Conservation (phyloP, 2,888 invertebrate species). For the Clostera curtula region DNA sequence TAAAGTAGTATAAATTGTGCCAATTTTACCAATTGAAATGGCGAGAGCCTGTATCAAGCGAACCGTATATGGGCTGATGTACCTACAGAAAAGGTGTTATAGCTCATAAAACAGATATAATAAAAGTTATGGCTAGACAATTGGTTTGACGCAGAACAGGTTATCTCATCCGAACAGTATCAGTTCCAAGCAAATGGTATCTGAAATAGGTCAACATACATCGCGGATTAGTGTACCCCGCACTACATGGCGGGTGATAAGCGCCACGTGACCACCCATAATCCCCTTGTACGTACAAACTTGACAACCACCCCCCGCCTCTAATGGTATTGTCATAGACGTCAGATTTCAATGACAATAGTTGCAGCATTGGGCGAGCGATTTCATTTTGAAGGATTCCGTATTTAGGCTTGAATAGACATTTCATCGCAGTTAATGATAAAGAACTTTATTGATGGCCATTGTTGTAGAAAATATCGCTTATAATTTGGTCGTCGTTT, state of each 20-base stretch:
- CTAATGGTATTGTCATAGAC: constrained; percentile 4
- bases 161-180: constrained; percentile 20
- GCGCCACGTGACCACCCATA: constrained; percentile 12
- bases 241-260: constrained; percentile 6
- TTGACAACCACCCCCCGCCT: background rate
- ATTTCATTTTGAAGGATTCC: constrained; percentile 9
- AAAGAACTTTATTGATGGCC: no score
- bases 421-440: no score
- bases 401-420: no score
- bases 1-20: no score
- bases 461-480: no score
- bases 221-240: constrained; percentile 15
- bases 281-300: constrained; percentile 4
- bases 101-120: no score
- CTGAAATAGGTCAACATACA: constrained; percentile 23
- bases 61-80: no score
- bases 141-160: constrained; percentile 9
- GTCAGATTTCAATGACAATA: constrained; percentile 7
- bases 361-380: constrained; percentile 6
- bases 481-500: no score
- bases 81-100: no score
- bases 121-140: no score
- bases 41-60: no score
- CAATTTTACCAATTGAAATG: no score
- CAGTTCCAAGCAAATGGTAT: constrained; percentile 8